phyloP scores from a whole-genome alignment of 2,113 vertebrate species.

The Halcyon malimbica region DNA sequence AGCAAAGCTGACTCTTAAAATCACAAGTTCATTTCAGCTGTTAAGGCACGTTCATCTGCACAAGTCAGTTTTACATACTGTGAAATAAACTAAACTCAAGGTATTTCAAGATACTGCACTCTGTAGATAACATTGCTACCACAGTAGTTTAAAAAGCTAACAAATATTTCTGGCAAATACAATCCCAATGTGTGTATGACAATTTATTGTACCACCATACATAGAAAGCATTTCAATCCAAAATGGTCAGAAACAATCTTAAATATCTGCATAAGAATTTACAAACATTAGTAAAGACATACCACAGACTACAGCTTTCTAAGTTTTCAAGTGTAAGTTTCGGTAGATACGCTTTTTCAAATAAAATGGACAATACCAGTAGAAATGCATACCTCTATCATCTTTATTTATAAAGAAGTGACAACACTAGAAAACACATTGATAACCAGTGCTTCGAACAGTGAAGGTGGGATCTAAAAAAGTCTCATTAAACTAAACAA shows the following conservation, averaged over 20 bases:
- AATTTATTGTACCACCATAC: neutral
- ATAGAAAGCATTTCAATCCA: conserved; percentile 18
- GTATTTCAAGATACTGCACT: neutral
- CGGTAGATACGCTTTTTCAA: neutral
- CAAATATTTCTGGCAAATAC: neutral
- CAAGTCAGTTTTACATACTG: neutral
- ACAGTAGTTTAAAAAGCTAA: neutral
- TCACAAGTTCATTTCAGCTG: neutral
- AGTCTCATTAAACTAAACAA: conserved; percentile 55
- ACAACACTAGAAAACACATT: conserved; percentile 81
- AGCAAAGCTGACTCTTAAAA: neutral
- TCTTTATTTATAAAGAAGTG: conserved; percentile 81
- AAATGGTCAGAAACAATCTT: conserved; percentile 1
- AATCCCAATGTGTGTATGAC: neutral
- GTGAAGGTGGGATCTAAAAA: conserved; percentile 74
- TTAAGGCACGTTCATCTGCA: neutral
- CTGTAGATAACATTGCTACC: neutral
- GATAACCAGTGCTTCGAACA: conserved; percentile 77
- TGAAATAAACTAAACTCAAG: neutral
- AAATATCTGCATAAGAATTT: neutral
- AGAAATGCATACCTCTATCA: conserved; percentile 36
- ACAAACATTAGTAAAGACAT: neutral
- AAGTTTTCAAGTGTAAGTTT: neutral
- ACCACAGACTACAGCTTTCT: neutral
- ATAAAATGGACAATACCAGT: conserved; percentile 60